Evolutionary conservation across 2,113 vertebrate genomes (phyloP).

Genomic region (Lepus timidus): DNA sequence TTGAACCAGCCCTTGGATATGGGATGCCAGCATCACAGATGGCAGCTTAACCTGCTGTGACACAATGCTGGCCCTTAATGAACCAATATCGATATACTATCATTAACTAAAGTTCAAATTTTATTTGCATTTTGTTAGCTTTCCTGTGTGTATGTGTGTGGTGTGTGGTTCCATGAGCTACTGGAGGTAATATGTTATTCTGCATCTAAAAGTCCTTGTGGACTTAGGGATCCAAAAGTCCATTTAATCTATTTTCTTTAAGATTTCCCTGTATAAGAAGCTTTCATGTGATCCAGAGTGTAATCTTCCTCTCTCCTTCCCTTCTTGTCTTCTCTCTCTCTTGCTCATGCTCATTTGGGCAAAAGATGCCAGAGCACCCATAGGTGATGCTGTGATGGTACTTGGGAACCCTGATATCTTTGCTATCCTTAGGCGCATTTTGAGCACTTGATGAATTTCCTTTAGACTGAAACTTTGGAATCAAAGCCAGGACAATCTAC

Average conservation of each 20-base stretch:
- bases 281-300: not conserved
- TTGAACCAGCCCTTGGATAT: no score
- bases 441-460: not conserved
- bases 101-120: not conserved
- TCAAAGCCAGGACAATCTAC: not conserved
- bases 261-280: not conserved
- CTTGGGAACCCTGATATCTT: not conserved
- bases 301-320: not conserved
- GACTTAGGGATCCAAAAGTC: not conserved
- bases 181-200: not conserved
- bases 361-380: not conserved
- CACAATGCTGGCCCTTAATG: no score
- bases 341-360: not conserved
- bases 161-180: not conserved
- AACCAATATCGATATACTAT: not conserved
- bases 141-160: not conserved
- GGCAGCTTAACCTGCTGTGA: no score
- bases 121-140: not conserved
- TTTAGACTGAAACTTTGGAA: not conserved
- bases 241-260: not conserved
- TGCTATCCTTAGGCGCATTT: not conserved
- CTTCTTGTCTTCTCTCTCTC: not conserved
- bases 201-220: not conserved
- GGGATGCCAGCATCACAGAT: no score
- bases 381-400: no score